Base-by-base conservation (phyloP, 2,797 vertebrate genomes). In the Lagodon rhomboides region DNA sequence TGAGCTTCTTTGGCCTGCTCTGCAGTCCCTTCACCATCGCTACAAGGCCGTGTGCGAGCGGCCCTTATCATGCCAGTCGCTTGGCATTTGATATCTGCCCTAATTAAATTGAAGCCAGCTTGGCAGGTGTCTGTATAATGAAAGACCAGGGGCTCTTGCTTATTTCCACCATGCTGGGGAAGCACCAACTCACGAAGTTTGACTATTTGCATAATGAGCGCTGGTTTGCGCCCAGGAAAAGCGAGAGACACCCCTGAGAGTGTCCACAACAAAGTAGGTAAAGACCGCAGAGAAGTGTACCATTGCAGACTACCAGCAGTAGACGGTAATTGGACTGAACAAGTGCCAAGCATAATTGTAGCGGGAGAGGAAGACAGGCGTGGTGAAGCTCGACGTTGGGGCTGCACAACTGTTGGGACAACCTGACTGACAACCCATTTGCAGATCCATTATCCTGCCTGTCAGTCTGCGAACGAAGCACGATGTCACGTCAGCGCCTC, bases 81-180 rank as follows among this genome's bases (percentile, higher is more conserved):
- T 50, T 43, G 7, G 61, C 58, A 49, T 22, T 38, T 68, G 83
- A 80, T 73, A 74, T 77, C 83, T 63, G 43, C 27, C 58, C 71
- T 87, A 88, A 94, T 94, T 91, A 91, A 88, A 90, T 50, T 78
- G 70, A 67, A 71, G 49, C 20, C 49, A 67, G 64, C 68, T 69
- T 49, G 85, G 82, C 88, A 92, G 68, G 77, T 87, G 79, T 87
- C 63, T 1, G 20, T 27, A 79, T 79, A 88, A 90, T 87, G 80
- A 87, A 80, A 80, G 78, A 79, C 75, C 64, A 25, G 43, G 66
- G 73, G 46, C 74, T 77, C 22, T 5, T 22, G 12, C 73, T 89
- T 20, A 73, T 84, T 67, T 79, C 68, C 74, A 70, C 63, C 75
- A 63, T 56, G 71, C 80, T 69, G 68, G 67, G 65, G 59, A 82